Evolutionary conservation across 2,888 invertebrate species (phyloP).

Genomic region (Lycaena phlaeas): DNA sequence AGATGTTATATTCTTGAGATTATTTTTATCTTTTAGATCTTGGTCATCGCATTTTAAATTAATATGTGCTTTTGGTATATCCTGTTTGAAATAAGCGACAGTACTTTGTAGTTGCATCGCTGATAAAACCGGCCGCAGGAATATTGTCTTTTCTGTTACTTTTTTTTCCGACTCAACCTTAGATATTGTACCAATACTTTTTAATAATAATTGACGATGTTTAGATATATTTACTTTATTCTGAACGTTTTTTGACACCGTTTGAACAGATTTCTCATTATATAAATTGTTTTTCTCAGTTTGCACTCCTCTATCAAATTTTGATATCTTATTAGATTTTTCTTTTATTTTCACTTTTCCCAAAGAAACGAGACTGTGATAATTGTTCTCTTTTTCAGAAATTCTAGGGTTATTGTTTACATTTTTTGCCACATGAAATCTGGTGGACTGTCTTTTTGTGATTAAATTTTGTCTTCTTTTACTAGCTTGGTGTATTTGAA

Average conservation of each 20-base stretch:
- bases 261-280: slow-evolving; percentile 7
- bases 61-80: no score
- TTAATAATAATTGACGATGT: neutral
- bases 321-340: slow-evolving; percentile 25
- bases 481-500: slow-evolving; percentile 36
- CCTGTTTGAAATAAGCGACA: no score
- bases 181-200: neutral
- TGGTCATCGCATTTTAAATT: no score
- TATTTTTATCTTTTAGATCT: no score
- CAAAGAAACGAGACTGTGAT: no score
- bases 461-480: slow-evolving; percentile 42
- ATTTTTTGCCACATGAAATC: no score
- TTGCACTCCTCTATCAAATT: slow-evolving; percentile 17
- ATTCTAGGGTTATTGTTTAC: no score
- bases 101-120: no score
- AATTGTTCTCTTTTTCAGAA: no score
- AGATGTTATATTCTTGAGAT: no score
- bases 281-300: slow-evolving; percentile 12
- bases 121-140: no score
- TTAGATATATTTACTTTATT: neutral
- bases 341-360: slow-evolving; percentile 44
- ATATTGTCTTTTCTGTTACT: neutral
- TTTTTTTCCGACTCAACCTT: neutral
- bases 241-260: neutral
- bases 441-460: slow-evolving; percentile 47